Evolutionary conservation across 2,113 vertebrate genomes (phyloP).

Genomic region (Plecturocebus donacophilus): DNA sequence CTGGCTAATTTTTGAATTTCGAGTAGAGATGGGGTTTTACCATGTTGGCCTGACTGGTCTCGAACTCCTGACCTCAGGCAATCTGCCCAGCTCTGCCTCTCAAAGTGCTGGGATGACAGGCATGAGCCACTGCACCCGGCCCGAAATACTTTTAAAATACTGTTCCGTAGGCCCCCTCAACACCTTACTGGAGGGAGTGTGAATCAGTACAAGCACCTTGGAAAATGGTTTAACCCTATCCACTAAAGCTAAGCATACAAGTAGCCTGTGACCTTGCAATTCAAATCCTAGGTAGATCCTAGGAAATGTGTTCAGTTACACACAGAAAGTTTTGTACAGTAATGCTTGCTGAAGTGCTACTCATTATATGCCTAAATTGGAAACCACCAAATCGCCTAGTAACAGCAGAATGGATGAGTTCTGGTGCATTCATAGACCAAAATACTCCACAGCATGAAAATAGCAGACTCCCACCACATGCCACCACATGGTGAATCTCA

Average conservation of each 20-base stretch:
- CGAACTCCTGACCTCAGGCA: too few relatives aligned
- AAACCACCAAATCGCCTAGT: background rate
- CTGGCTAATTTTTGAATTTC: too few relatives aligned
- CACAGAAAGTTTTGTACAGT: background rate
- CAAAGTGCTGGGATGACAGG: too few relatives aligned
- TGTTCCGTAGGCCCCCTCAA: background rate
- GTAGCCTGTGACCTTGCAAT: background rate
- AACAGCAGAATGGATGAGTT: too few relatives aligned
- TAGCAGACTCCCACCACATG: background rate
- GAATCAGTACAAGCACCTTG: background rate
- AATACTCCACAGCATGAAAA: background rate
- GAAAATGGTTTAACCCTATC: background rate
- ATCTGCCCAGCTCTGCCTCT: too few relatives aligned
- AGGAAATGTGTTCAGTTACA: background rate
- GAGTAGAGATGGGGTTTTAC: too few relatives aligned
- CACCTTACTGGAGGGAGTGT: accelerated
- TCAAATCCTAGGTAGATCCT: background rate
- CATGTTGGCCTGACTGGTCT: too few relatives aligned
- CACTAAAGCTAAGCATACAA: background rate
- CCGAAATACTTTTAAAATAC: background rate
- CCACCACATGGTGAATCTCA: background rate
- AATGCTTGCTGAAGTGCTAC: background rate
- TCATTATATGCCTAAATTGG: background rate
- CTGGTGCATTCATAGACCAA: background rate
- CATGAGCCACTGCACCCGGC: too few relatives aligned